Evolutionary conservation across 92 coral and sea anemone genomes (phyloP).

Genomic region (Pocillopora grandis): DNA sequence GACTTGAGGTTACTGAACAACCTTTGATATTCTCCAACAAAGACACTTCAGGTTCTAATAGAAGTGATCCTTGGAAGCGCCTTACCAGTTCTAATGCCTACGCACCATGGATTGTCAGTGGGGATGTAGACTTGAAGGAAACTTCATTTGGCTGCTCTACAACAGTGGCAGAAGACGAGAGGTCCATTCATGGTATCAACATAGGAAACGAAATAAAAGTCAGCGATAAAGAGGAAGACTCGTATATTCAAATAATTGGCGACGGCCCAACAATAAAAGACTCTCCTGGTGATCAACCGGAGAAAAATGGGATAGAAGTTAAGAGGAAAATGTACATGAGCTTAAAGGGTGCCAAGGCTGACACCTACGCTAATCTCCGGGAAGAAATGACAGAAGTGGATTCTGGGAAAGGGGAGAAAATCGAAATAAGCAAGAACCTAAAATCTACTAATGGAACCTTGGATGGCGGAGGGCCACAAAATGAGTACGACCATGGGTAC

Average conservation of each 20-base stretch:
- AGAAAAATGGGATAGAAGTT: not conserved
- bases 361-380: not conserved
- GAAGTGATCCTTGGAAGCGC: not conserved
- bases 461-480: not conserved
- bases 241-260: not conserved
- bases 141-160: slow-evolving; percentile 3
- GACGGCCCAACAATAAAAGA: not conserved
- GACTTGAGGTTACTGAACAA: not conserved
- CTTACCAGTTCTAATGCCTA: not conserved
- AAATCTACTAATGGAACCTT: not conserved
- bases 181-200: not conserved
- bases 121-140: not conserved
- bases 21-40: slow-evolving; percentile 1
- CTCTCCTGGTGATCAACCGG: not conserved
- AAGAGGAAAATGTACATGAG: slow-evolving; percentile 10
- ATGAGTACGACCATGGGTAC: slow-evolving; percentile 20
- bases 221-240: not conserved
- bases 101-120: not conserved
- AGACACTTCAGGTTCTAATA: not conserved
- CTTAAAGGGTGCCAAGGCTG: not conserved
- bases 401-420: not conserved
- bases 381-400: not conserved
- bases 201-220: not conserved
- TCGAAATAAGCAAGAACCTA: no score
- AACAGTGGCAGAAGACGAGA: not conserved